Conservation (phyloP, 2,113 vertebrate species). For the Lonchura striata region DNA sequence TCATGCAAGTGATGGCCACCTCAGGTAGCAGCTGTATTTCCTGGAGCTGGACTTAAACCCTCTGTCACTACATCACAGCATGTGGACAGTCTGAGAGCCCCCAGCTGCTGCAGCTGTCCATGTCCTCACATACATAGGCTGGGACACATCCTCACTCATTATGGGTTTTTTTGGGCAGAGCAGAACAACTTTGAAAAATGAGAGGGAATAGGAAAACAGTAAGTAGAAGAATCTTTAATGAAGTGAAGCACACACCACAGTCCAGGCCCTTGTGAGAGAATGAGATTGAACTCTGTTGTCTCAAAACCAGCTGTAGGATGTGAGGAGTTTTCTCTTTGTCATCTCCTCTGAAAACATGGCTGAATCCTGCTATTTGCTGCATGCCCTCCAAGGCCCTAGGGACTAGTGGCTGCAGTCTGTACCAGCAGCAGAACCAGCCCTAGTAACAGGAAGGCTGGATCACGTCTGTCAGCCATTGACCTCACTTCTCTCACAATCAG, state of each 20-base stretch:
- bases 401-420: not conserved
- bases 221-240: not conserved
- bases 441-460: not conserved
- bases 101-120: rapidly evolving
- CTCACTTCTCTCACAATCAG: not conserved
- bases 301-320: not conserved
- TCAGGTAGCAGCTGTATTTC: not conserved
- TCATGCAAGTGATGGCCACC: not conserved
- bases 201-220: not conserved
- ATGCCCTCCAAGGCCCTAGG: not conserved
- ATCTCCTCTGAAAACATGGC: not conserved
- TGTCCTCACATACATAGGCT: not conserved
- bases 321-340: not conserved
- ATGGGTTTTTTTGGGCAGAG: rapidly evolving
- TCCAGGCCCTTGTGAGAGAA: not conserved
- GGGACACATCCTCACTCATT: rapidly evolving
- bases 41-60: not conserved
- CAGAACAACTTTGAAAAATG: not conserved
- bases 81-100: not conserved
- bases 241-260: not conserved
- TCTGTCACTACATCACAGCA: rapidly evolving
- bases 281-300: not conserved
- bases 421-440: not conserved
- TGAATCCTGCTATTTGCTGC: not conserved
- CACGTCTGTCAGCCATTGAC: not conserved